phyloP scores from a whole-genome alignment of 92 coral and sea anemone species.

The Ricordea florida region DNA sequence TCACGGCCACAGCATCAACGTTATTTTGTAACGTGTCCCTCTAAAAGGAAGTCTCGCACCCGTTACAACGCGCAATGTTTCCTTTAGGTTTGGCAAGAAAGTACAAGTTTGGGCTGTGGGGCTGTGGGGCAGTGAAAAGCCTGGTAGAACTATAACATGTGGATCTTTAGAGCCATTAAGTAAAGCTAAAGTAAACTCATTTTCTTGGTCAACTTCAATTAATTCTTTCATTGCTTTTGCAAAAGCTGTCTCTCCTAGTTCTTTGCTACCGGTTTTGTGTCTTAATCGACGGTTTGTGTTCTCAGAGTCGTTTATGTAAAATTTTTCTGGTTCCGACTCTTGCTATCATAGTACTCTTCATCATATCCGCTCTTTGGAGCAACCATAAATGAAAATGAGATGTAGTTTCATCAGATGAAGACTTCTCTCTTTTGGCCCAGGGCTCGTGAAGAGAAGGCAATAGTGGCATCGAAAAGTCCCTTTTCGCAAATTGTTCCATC shows the following conservation, averaged over 20 bases:
- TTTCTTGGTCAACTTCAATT: constrained; percentile 28
- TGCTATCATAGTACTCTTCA: constrained; percentile 58
- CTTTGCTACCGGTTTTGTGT: constrained; percentile 36
- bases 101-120: no score
- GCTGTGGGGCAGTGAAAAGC: not conserved
- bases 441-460: not conserved
- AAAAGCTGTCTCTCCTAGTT: constrained; percentile 29
- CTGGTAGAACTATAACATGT: not conserved
- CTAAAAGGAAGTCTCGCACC: no score
- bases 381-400: constrained; percentile 6
- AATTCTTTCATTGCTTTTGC: constrained; percentile 23
- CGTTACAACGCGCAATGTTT: no score
- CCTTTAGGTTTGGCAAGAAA: no score
- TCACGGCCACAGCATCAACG: no score
- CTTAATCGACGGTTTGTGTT: constrained; percentile 41
- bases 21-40: no score
- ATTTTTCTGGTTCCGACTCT: constrained; percentile 22
- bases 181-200: constrained; percentile 10
- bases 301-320: constrained; percentile 52
- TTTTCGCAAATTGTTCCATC: no score
- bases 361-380: constrained; percentile 22
- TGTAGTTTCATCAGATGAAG: not conserved
- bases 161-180: not conserved
- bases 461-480: not conserved
- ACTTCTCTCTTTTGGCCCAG: no score